Conservation (phyloP, 1,140 invertebrate species). For the Heliconius eleuchia region DNA sequence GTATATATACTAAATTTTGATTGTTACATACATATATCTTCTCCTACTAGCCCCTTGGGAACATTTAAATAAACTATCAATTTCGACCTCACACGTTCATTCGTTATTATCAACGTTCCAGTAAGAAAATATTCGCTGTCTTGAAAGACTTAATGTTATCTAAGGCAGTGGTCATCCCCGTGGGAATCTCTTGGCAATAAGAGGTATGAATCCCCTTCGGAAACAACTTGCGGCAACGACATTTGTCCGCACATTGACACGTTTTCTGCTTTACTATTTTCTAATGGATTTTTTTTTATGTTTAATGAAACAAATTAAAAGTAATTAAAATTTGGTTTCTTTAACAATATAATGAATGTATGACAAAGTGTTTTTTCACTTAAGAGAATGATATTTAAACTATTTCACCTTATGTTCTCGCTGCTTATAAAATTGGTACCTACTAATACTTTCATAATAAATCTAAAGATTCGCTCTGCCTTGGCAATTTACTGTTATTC, state of each 20-base stretch:
- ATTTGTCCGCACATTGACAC: background rate
- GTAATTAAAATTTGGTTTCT: too few species aligned
- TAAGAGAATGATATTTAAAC: too few species aligned
- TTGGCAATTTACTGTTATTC: background rate
- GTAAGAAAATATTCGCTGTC: constrained; percentile 2
- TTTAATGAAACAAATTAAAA: background rate
- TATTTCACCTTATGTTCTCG: too few species aligned
- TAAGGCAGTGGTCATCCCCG: background rate
- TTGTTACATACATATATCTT: too few species aligned
- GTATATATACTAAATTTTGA: too few species aligned
- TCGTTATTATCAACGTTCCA: background rate
- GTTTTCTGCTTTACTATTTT: background rate
- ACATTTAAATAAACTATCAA: too few species aligned
- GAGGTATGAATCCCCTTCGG: background rate
- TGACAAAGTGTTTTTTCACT: too few species aligned
- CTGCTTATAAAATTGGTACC: background rate
- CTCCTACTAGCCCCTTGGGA: too few species aligned
- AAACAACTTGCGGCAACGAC: background rate
- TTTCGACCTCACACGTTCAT: background rate
- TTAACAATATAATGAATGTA: too few species aligned
- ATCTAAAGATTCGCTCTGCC: background rate
- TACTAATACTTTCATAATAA: background rate
- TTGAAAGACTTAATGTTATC: constrained; percentile 1
- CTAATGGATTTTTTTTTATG: background rate
- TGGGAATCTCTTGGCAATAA: background rate